phyloP scores from a whole-genome alignment of 2,888 invertebrate genomes.

The Dynastes tityus region DNA sequence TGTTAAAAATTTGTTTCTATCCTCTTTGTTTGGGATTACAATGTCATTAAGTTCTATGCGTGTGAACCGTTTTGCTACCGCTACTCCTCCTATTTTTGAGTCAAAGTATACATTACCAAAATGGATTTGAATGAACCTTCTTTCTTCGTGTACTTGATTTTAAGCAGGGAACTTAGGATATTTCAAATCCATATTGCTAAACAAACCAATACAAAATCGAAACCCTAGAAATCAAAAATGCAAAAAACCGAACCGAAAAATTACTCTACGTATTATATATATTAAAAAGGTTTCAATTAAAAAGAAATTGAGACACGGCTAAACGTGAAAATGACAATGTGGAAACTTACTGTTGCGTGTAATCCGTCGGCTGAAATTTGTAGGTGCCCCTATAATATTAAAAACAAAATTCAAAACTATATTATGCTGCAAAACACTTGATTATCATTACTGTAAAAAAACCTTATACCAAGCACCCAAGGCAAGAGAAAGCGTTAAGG shows the following conservation, averaged over 20 bases:
- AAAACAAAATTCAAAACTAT: conserved; percentile 62
- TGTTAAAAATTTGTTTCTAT: too few species aligned
- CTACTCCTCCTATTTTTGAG: too few species aligned
- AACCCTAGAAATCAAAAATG: background rate
- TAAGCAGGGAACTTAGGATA: too few species aligned
- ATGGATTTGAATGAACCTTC: too few species aligned
- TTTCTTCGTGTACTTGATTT: too few species aligned
- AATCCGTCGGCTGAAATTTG: conserved; percentile 69
- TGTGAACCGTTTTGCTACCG: too few species aligned
- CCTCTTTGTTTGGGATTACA: too few species aligned
- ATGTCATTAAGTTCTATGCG: too few species aligned
- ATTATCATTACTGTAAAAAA: conserved; percentile 51
- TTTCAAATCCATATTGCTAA: too few species aligned
- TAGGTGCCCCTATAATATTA: conserved; percentile 70
- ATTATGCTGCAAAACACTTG: conserved; percentile 52
- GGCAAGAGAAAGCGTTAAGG: conserved; percentile 58
- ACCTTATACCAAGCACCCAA: conserved; percentile 58
- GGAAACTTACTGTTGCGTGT: conserved; percentile 70
- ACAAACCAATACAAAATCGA: too few species aligned
- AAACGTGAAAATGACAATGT: conserved; percentile 26
- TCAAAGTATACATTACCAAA: too few species aligned
- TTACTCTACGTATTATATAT: background rate
- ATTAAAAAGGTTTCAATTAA: background rate
- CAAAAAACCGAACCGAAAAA: background rate
- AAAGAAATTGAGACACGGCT: background rate